Evolutionary conservation across 2,888 invertebrate species (phyloP).

Genomic region (Tribolium freemani): DNA sequence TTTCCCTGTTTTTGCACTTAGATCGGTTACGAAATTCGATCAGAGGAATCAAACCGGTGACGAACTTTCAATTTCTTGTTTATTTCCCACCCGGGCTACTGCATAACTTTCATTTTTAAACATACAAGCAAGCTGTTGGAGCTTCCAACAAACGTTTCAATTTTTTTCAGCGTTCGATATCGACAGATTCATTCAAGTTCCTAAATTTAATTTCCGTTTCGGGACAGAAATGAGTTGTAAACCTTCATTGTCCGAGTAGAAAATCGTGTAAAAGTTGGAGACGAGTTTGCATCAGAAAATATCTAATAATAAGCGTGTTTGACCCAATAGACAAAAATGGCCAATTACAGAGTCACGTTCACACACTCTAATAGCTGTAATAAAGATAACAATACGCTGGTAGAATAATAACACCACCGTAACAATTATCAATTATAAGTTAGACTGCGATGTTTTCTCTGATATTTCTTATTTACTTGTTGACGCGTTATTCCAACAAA

Average conservation of each 20-base stretch:
- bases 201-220: slow-evolving; percentile 10
- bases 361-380: slow-evolving; percentile 24
- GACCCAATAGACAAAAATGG: slow-evolving; percentile 22
- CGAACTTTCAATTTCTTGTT: slow-evolving; percentile 1
- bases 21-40: slow-evolving; percentile 3
- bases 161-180: background rate
- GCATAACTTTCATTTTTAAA: slow-evolving; percentile 27
- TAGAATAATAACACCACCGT: slow-evolving; percentile 18
- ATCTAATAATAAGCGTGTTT: slow-evolving; percentile 10
- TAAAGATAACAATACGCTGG: slow-evolving; percentile 24
- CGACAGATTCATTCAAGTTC: slow-evolving; percentile 9
- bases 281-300: slow-evolving; percentile 2
- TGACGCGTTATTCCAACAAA: background rate
- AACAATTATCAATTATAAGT: slow-evolving; percentile 16
- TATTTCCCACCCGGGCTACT: slow-evolving; percentile 7
- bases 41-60: background rate
- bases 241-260: background rate
- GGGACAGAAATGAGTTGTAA: background rate
- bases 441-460: background rate
- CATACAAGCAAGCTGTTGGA: background rate
- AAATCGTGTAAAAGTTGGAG: background rate
- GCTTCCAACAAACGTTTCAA: no score
- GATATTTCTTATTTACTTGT: background rate
- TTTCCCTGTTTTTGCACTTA: background rate
- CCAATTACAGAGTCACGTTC: slow-evolving; percentile 30